Conservation (phyloP, 2,113 vertebrate genomes). For the Epinephelus cyanopodus region DNA sequence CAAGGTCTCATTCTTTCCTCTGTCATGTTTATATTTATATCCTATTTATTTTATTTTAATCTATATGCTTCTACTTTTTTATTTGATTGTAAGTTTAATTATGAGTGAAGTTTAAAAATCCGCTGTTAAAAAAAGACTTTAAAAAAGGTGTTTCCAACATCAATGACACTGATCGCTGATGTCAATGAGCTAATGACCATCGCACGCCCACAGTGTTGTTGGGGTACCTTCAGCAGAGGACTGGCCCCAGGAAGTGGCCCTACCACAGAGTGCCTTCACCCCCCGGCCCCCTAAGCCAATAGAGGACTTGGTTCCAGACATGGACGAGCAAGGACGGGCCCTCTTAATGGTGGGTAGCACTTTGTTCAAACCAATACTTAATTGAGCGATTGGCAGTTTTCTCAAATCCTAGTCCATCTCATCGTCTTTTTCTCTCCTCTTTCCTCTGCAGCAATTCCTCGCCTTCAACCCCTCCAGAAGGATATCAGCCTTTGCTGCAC, state of each 20-base stretch:
- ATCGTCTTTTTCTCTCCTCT: background rate
- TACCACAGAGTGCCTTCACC: constrained; percentile 94
- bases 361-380: background rate
- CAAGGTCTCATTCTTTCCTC: too few species aligned
- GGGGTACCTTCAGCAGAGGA: constrained; percentile 95
- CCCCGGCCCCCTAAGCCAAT: constrained; percentile 90
- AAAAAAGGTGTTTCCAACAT: too few species aligned
- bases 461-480: constrained; percentile 95
- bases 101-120: too few species aligned
- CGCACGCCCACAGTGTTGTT: constrained; percentile 86
- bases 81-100: too few species aligned
- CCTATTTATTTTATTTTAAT: too few species aligned
- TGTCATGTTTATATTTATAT: too few species aligned
- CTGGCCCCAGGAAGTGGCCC: constrained; percentile 96
- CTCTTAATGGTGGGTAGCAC: constrained; percentile 90
- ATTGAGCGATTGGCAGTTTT: background rate
- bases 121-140: too few species aligned
- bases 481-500: constrained; percentile 94
- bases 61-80: too few species aligned
- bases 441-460: constrained; percentile 91
- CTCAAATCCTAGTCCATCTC: background rate
- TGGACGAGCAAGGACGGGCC: constrained; percentile 94
- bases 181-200: background rate
- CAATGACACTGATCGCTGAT: background rate
- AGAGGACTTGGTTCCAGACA: constrained; percentile 93